Percentiles rank a stretch among this genome's conserved stretches.
Conservation (phyloP, 2,888 invertebrate species). For the Mycogona germanica region DNA sequence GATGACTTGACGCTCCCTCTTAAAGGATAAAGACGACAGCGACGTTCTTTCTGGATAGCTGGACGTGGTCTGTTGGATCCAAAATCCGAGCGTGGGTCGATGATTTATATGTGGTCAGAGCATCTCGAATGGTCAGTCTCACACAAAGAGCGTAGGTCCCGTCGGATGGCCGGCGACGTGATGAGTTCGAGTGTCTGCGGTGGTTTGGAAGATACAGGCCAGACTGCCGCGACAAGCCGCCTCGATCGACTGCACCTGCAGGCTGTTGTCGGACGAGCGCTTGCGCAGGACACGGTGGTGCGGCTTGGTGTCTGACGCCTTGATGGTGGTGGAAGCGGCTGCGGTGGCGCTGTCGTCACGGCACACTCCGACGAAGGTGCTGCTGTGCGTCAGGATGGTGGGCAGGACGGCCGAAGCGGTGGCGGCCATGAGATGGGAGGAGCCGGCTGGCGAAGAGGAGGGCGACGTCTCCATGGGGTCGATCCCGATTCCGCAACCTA, state of each 20-base stretch:
- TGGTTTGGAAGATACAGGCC: slow-evolving; percentile 5
- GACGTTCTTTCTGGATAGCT: too few relatives aligned
- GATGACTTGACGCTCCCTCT: too few relatives aligned
- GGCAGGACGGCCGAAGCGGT: neutral
- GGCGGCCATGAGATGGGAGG: too few relatives aligned
- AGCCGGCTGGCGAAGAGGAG: neutral
- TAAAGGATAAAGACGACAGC: too few relatives aligned
- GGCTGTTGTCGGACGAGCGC: slow-evolving; percentile 16
- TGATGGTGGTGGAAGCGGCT: neutral
- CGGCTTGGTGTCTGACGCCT: too few relatives aligned
- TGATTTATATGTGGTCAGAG: too few relatives aligned
- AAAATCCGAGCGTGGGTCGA: too few relatives aligned
- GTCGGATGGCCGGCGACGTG: slow-evolving; percentile 8
- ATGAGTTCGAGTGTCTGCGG: neutral
- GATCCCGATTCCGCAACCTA: neutral
- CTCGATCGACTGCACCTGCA: slow-evolving; percentile 16
- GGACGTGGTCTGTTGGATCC: too few relatives aligned
- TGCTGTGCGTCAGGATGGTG: neutral
- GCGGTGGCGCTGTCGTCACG: neutral
- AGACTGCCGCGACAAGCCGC: slow-evolving; percentile 12
- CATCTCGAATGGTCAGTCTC: too few relatives aligned
- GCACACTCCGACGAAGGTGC: neutral
- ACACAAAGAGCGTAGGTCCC: neutral
- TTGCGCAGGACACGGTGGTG: slow-evolving; percentile 6
- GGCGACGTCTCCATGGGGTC: neutral